These are phyloP conservation scores for Characodon lateralis DNA, from an alignment of 2,797 vertebrate genomes.

Conservation along the genomic window DNA sequence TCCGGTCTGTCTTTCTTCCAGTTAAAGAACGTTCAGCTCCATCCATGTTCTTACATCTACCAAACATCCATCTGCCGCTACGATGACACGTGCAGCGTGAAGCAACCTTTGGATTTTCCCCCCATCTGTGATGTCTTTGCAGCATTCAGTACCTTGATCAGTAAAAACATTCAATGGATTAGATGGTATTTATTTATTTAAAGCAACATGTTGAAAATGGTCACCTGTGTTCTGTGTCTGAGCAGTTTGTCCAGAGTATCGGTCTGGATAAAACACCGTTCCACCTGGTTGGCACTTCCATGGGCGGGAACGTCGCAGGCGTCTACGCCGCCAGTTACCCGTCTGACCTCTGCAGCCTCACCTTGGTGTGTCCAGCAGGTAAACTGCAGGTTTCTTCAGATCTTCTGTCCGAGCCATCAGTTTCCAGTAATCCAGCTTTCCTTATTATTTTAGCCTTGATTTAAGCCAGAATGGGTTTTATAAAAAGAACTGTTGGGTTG, in stretches of 20 bases:
- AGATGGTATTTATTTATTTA: background rate
- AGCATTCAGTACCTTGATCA: too few species aligned
- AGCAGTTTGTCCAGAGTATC: constrained; percentile 64
- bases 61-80: too few species aligned
- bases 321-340: constrained; percentile 64
- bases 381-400: background rate
- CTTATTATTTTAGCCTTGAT: too few species aligned
- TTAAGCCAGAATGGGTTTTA: background rate
- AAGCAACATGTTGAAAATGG: background rate
- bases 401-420: background rate
- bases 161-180: too few species aligned
- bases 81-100: too few species aligned
- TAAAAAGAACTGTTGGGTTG: too few species aligned
- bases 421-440: background rate
- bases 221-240: background rate
- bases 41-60: too few species aligned
- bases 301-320: constrained; percentile 68
- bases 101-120: too few species aligned
- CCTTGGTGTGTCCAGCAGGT: constrained; percentile 62
- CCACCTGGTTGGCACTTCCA: constrained; percentile 66
- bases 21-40: too few species aligned
- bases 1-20: too few species aligned
- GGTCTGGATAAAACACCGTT: constrained; percentile 61
- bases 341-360: constrained; percentile 39
- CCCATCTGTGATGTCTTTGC: too few species aligned